Evolutionary conservation across 2,888 invertebrate genomes (phyloP).

Genomic region (Dolichomitus sp.): DNA sequence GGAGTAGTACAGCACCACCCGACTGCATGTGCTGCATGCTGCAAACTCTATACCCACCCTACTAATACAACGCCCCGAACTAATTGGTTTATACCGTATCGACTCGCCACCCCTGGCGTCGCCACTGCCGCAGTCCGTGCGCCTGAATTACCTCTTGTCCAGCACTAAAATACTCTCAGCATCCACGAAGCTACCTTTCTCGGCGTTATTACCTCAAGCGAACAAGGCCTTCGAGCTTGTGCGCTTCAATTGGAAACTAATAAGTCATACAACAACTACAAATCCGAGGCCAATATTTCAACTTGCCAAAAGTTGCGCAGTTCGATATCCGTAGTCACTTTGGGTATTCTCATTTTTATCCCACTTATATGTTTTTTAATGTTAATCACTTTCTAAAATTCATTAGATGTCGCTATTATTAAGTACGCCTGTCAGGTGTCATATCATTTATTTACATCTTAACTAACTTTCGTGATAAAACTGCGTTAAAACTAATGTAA

Average conservation of each 20-base stretch:
- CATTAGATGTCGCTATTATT: no score
- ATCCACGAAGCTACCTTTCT: constrained; percentile 17
- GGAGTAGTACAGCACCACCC: constrained; percentile 11
- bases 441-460: no score
- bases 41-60: constrained; percentile 29
- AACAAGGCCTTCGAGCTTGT: background rate
- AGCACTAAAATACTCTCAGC: constrained; percentile 38
- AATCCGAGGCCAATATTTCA: no score
- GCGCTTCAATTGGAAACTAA: background rate
- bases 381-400: no score
- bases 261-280: background rate
- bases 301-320: no score
- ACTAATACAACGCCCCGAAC: constrained; percentile 43
- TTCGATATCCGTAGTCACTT: no score
- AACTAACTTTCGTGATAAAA: no score
- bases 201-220: constrained; percentile 18
- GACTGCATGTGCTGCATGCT: constrained; percentile 29
- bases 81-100: constrained; percentile 54
- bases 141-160: constrained; percentile 35
- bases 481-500: no score
- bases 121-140: constrained; percentile 34
- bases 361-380: no score
- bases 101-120: constrained; percentile 32
- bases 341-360: no score
- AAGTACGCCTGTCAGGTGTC: no score